Evolutionary conservation across 2,888 invertebrate genomes (phyloP).

Genomic region (Autographa pulchrina): DNA sequence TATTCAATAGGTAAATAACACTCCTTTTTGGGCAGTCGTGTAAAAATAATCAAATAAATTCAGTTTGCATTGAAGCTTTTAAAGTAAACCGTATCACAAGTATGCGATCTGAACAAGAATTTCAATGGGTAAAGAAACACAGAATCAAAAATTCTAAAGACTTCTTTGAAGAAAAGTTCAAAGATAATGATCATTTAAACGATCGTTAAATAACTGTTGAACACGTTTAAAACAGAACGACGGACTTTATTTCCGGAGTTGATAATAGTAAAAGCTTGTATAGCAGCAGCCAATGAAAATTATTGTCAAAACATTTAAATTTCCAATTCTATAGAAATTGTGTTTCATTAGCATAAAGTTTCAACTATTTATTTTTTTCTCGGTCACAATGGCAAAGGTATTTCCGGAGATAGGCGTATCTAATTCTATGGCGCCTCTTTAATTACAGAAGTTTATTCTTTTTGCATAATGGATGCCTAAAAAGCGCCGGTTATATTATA

Average conservation of each 20-base stretch:
- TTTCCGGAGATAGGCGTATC: constrained; percentile 70
- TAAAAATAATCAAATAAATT: not conserved
- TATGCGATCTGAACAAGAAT: constrained; percentile 10
- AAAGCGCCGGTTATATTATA: constrained; percentile 55
- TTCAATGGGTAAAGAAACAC: constrained; percentile 24
- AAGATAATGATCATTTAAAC: constrained; percentile 57
- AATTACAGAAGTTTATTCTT: constrained; percentile 68
- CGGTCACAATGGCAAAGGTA: constrained; percentile 67
- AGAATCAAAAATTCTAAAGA: constrained; percentile 35
- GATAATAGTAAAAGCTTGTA: constrained; percentile 70
- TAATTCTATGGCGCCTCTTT: constrained; percentile 61
- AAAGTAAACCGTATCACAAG: constrained; percentile 1
- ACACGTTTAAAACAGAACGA: constrained; percentile 56
- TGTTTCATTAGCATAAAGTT: constrained; percentile 56
- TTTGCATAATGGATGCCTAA: constrained; percentile 73
- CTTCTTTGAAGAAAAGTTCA: constrained; percentile 41
- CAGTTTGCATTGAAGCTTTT: not conserved
- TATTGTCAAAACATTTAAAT: constrained; percentile 58
- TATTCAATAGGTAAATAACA: not conserved
- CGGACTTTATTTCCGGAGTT: constrained; percentile 66
- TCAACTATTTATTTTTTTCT: constrained; percentile 49
- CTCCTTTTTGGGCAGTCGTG: no score
- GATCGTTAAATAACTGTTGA: constrained; percentile 63
- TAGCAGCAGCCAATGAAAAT: constrained; percentile 39
- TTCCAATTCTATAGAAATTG: constrained; percentile 51